A percentile compares a stretch with the other conserved stretches of the same genome.
Conservation (phyloP, 1,140 invertebrate species). For the Drosophila micromelanica region DNA sequence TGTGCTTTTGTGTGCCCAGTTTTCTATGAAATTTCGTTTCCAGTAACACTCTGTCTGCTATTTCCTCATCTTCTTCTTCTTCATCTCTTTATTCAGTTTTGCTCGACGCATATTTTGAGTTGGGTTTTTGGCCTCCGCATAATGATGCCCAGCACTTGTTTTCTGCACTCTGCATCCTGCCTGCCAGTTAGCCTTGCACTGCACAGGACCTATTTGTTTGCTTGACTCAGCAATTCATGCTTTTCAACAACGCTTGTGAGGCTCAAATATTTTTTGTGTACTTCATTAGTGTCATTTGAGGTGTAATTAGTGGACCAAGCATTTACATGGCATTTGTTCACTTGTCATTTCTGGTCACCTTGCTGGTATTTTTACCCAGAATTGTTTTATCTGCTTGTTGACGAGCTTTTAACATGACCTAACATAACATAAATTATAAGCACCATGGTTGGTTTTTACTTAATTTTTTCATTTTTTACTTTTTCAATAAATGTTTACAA, state of each 20-base stretch:
- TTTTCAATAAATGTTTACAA: no score
- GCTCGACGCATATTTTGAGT: constrained; percentile 56
- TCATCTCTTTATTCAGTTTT: constrained; percentile 20
- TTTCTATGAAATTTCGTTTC: neutral
- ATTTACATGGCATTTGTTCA: constrained; percentile 17
- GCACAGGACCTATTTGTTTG: constrained; percentile 1
- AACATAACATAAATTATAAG: no score
- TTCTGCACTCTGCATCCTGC: constrained; percentile 13
- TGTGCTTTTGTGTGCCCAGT: constrained; percentile 53
- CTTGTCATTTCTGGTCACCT: no score
- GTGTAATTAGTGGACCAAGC: constrained; percentile 55
- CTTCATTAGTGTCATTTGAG: constrained; percentile 58
- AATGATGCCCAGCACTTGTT: constrained; percentile 69
- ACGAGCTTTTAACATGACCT: no score
- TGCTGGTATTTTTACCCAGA: no score
- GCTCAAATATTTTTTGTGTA: constrained; percentile 41
- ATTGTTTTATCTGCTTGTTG: no score
- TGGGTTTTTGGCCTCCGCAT: constrained; percentile 53
- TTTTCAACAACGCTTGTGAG: constrained; percentile 21
- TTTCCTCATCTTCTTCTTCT: constrained; percentile 1
- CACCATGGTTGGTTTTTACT: no score
- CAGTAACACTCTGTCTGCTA: constrained; percentile 1
- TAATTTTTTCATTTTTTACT: no score
- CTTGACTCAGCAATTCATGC: constrained; percentile 46
- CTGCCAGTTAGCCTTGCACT: constrained; percentile 45